Conservation (phyloP, 2,797 vertebrate species). For the Argyrosomus regius region DNA sequence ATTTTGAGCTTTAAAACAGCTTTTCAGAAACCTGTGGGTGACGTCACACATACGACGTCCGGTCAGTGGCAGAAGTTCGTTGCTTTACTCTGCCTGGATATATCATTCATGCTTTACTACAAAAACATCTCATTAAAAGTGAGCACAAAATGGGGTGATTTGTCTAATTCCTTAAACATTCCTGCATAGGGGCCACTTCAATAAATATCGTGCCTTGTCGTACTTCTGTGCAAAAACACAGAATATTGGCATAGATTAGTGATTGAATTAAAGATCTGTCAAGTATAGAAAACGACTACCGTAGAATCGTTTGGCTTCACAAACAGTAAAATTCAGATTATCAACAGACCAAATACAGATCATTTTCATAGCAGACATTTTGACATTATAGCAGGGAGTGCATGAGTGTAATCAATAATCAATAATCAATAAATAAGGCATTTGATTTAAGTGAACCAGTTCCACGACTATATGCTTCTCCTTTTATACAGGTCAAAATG, state of each 20-base stretch:
- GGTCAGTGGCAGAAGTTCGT: background rate
- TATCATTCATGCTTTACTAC: background rate
- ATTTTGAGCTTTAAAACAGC: no score
- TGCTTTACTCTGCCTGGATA: slow-evolving; percentile 5
- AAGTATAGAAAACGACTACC: background rate
- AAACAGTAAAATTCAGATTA: background rate
- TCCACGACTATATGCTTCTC: background rate
- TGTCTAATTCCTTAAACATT: background rate
- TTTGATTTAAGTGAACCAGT: background rate
- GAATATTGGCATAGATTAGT: background rate
- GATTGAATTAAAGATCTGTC: background rate
- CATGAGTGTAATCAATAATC: background rate
- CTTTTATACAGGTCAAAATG: background rate
- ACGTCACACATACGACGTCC: no score
- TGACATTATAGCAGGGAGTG: background rate
- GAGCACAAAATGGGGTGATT: background rate
- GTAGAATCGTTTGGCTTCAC: background rate
- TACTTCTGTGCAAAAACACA: background rate
- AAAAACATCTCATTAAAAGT: background rate
- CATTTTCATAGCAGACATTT: background rate
- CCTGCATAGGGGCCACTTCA: background rate
- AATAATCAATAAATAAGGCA: background rate
- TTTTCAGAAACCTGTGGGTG: no score
- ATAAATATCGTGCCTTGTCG: background rate
- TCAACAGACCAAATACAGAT: background rate